Percentiles rank a stretch among this genome's conserved stretches.
phyloP scores from a whole-genome alignment of 1,140 invertebrate species.

The Formica selysi region DNA sequence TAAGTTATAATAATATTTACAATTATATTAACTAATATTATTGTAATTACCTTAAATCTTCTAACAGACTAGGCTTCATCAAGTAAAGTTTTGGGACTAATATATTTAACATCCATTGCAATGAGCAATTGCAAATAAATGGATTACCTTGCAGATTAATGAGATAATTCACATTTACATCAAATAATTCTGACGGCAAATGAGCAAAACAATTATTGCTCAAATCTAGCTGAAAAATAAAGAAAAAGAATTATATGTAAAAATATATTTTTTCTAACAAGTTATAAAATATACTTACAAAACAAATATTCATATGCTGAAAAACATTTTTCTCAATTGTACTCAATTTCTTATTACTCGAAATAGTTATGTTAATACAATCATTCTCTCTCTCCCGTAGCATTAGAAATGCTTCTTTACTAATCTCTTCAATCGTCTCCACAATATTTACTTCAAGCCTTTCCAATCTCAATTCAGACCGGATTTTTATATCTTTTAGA shows the following conservation, averaged over 20 bases:
- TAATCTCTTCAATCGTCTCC: slow-evolving; percentile 71
- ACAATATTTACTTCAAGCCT: slow-evolving; percentile 73
- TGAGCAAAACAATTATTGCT: slow-evolving; percentile 79
- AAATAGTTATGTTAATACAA: slow-evolving; percentile 79
- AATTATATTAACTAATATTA: slow-evolving; percentile 31
- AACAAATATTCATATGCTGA: slow-evolving; percentile 76
- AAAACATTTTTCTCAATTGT: slow-evolving; percentile 73
- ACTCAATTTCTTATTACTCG: slow-evolving; percentile 73
- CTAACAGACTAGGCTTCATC: slow-evolving; percentile 68
- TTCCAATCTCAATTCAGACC: slow-evolving; percentile 68
- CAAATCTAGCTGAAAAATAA: slow-evolving; percentile 79
- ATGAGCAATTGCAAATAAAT: slow-evolving; percentile 81
- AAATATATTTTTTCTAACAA: slow-evolving; percentile 39
- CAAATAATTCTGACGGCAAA: slow-evolving; percentile 70
- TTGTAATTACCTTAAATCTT: slow-evolving; percentile 79
- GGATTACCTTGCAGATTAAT: slow-evolving; percentile 83
- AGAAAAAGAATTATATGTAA: slow-evolving; percentile 40
- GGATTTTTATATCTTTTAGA: slow-evolving; percentile 77
- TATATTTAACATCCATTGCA: slow-evolving; percentile 81
- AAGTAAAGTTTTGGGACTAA: slow-evolving; percentile 78
- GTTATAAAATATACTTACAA: slow-evolving; percentile 74
- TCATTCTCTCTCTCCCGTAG: slow-evolving; percentile 64
- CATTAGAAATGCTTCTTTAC: slow-evolving; percentile 72
- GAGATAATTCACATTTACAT: slow-evolving; percentile 50
- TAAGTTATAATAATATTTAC: not conserved